phyloP scores from a whole-genome alignment of 2,797 vertebrate species.

The Potorous gilbertii region DNA sequence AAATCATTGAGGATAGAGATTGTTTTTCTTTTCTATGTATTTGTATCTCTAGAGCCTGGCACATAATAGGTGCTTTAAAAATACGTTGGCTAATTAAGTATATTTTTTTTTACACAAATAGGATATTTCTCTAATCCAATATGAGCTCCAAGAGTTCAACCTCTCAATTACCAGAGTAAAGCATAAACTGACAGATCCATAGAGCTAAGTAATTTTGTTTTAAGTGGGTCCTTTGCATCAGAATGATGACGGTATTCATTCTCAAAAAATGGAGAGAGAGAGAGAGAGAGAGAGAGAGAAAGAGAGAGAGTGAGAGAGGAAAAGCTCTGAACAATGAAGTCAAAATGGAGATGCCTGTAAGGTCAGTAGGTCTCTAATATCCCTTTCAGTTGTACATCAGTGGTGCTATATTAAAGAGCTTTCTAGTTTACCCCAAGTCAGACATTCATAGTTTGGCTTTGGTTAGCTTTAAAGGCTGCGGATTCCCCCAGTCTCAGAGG shows the following conservation, averaged over 20 bases:
- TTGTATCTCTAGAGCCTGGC: neutral
- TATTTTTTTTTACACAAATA: neutral
- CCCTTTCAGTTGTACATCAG: neutral
- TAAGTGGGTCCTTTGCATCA: neutral
- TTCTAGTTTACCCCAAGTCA: neutral
- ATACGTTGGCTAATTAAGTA: neutral
- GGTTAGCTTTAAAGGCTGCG: neutral
- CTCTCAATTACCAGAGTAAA: neutral
- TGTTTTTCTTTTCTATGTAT: neutral
- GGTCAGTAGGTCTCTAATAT: neutral
- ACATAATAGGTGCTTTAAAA: neutral
- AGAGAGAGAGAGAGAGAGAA: neutral
- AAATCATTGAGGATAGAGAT: neutral
- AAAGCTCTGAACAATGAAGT: neutral
- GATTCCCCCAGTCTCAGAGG: neutral
- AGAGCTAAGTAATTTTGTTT: neutral
- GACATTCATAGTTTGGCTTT: neutral
- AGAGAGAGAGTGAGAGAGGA: no score
- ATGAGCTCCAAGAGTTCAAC: neutral
- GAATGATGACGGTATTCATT: neutral
- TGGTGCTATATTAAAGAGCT: neutral
- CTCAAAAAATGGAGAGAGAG: neutral
- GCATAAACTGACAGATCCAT: constrained; percentile 7
- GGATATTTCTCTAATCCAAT: neutral
- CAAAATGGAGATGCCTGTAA: neutral